Conservation (phyloP, 2,113 vertebrate genomes). For the Indicator maculatus region DNA sequence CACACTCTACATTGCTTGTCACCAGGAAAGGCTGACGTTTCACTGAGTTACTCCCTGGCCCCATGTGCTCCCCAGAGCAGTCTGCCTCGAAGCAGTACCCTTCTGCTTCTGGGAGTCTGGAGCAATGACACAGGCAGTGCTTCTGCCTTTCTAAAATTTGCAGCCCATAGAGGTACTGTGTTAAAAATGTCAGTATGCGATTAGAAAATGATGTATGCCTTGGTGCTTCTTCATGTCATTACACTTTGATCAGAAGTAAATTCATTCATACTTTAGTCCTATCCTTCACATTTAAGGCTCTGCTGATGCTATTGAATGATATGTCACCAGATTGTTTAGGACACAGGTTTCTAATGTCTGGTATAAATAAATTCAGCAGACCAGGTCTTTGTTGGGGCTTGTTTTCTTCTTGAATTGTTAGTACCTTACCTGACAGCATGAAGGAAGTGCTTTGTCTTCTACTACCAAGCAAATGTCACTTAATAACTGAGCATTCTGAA, state of each 20-base stretch:
- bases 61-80: not conserved
- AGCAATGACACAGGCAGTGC: not conserved
- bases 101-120: not conserved
- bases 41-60: not conserved
- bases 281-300: constrained; percentile 53
- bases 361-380: constrained; percentile 64
- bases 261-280: constrained; percentile 51
- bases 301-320: constrained; percentile 28
- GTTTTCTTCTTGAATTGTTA: constrained; percentile 36
- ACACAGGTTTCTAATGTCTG: constrained; percentile 32
- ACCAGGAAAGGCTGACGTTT: not conserved
- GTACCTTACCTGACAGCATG: constrained; percentile 20
- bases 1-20: not conserved
- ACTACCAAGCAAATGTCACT: constrained; percentile 16
- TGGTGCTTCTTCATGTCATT: constrained; percentile 9
- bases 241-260: constrained; percentile 57
- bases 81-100: not conserved
- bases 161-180: not conserved
- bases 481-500: constrained; percentile 52
- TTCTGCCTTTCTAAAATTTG: not conserved
- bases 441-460: constrained; percentile 63
- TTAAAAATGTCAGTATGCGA: constrained; percentile 23
- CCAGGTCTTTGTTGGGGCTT: constrained; percentile 50
- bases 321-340: constrained; percentile 42
- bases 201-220: constrained; percentile 18